Base-by-base conservation (phyloP, 64 coral and sea anemone genomes). In the Actinia equina region DNA sequence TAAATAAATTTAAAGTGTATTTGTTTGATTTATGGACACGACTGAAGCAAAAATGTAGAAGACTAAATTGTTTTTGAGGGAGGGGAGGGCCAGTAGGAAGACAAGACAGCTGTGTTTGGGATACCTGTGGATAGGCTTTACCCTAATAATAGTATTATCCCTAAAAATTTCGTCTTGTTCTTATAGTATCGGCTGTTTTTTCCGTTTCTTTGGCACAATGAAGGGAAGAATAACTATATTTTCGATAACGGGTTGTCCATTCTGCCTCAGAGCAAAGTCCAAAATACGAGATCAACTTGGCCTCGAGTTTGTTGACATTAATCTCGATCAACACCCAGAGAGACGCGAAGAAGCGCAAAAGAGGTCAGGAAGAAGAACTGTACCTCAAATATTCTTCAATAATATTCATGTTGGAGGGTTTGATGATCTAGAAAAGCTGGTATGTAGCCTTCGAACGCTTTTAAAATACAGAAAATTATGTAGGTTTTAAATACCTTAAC, bases 301-400 rank as follows among this genome's bases (percentile, higher is more conserved):
- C 8, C 59, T 99, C 0, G 84, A 85, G 6, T 99, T 89, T 56
- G 82, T 99, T 27, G 97, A 99, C 51, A 95, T 99, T 30, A 99
- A 99, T 52, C 88, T 99, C 19, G 97, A 99, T 59, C 86, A 82
- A 27, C 88, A 91, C 37, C 93, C 89, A 15, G 37, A 95, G 14
- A 88, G 97, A 1, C 59, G 93, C 44, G 86, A 52, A 8, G 97
- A 99, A 82, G 91, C 90, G 4, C 86, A 93, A 37, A 22, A 99
- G 16, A 74, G 88, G 59, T 85, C 93, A 60, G 93, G 97, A 23
- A 84, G 86, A 67, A 87, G 91, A 69, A 99, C 97, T 12, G 97
- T 99, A 7, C 97, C 97, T 4, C 97, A 99, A 52, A 95, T 99
- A 63, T 99, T 99, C 82, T 99, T 99, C 27, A 99, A 99, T 77